Evolutionary conservation across 1,140 invertebrate genomes (phyloP).

Genomic region (Mactra quadrangularis): DNA sequence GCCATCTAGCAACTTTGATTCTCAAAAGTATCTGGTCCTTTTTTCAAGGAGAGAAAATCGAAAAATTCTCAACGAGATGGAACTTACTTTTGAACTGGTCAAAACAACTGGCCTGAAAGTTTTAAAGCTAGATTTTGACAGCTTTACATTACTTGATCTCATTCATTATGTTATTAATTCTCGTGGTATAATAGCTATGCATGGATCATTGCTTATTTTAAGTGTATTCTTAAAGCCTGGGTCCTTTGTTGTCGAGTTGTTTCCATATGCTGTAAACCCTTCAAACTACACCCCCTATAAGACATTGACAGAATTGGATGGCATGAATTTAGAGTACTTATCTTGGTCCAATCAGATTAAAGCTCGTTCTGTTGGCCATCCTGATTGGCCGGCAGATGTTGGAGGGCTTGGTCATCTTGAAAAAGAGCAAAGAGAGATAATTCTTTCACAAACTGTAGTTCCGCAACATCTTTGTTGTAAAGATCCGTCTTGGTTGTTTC

Average conservation of each 20-base stretch:
- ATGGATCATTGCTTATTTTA: constrained; percentile 97
- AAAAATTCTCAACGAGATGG: constrained; percentile 84
- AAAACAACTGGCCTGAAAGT: constrained; percentile 75
- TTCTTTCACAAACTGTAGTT: constrained; percentile 80
- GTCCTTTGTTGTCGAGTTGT: constrained; percentile 97
- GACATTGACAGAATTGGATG: constrained; percentile 80
- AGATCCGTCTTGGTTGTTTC: constrained; percentile 85
- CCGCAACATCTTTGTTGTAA: constrained; percentile 84
- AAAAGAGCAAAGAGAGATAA: constrained; percentile 77
- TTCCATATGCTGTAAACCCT: constrained; percentile 85
- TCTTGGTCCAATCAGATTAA: constrained; percentile 83
- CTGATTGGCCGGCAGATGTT: constrained; percentile 77
- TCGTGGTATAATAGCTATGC: constrained; percentile 95
- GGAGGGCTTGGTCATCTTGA: constrained; percentile 84
- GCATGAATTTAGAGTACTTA: constrained; percentile 81
- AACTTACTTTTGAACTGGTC: constrained; percentile 78
- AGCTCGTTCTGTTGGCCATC: constrained; percentile 81
- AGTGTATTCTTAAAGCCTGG: constrained; percentile 97
- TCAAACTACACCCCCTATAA: constrained; percentile 84
- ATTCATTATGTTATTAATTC: constrained; percentile 78
- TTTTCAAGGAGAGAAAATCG: constrained; percentile 83
- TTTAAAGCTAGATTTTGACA: constrained; percentile 76
- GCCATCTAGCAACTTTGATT: constrained; percentile 13
- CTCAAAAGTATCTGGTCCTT: constrained; percentile 76
- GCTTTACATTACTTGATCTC: constrained; percentile 78